These are phyloP conservation scores for Anagyrus pseudococci DNA, from an alignment of 2,888 invertebrate species.

Conservation along the genomic window DNA sequence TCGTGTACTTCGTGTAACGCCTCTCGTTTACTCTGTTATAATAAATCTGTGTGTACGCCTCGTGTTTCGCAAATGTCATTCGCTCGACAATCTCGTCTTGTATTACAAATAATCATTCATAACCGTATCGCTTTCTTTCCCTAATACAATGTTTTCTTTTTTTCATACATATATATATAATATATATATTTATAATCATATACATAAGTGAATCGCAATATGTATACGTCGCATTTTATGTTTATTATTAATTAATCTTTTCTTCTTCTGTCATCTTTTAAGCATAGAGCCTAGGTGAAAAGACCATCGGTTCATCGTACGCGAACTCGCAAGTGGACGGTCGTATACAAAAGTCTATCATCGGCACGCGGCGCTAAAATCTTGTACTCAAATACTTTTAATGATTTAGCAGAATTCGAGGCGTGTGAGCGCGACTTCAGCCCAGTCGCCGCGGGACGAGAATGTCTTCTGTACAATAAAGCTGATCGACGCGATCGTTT, in stretches of 20 bases:
- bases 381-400: background rate
- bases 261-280: slow-evolving; percentile 11
- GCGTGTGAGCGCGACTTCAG: too few species aligned
- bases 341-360: slow-evolving; percentile 43
- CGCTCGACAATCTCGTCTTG: slow-evolving; percentile 5
- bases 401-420: slow-evolving; percentile 14
- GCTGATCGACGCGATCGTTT: slow-evolving; percentile 34
- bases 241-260: background rate
- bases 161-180: slow-evolving; percentile 9
- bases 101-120: slow-evolving; percentile 26
- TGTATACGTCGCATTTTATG: slow-evolving; percentile 13
- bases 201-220: slow-evolving; percentile 23
- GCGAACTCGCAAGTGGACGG: slow-evolving; percentile 46
- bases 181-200: slow-evolving; percentile 31
- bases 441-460: slow-evolving; percentile 51
- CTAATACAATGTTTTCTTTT: slow-evolving; percentile 14
- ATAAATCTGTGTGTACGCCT: slow-evolving; percentile 6
- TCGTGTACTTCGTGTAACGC: slow-evolving; percentile 26
- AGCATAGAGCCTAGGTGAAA: slow-evolving; percentile 45
- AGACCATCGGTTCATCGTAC: slow-evolving; percentile 47
- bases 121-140: background rate
- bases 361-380: slow-evolving; percentile 49
- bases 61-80: slow-evolving; percentile 2
- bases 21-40: background rate
- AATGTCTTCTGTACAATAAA: slow-evolving; percentile 37